phyloP scores from a whole-genome alignment of 2,888 invertebrate genomes.

The Cyclophora punctaria region DNA sequence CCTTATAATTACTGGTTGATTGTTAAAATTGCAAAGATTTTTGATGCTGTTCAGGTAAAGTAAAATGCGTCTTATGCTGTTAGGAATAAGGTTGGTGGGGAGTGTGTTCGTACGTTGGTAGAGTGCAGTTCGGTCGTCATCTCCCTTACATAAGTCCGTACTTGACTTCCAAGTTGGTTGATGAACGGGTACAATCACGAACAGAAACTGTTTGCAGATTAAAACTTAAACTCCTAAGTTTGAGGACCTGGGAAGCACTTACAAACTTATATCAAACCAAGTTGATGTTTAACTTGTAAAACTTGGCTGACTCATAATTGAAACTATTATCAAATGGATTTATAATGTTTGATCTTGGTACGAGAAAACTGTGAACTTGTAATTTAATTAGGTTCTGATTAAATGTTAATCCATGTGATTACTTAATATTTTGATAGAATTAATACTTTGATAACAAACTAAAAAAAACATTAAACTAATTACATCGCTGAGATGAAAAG shows the following conservation, averaged over 20 bases:
- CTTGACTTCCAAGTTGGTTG: constrained; percentile 61
- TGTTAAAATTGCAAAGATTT: constrained; percentile 4
- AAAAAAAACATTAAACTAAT: too few relatives aligned
- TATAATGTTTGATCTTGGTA: not conserved
- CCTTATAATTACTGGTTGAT: constrained; percentile 14
- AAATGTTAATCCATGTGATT: too few relatives aligned
- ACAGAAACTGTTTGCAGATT: constrained; percentile 18
- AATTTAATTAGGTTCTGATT: too few relatives aligned
- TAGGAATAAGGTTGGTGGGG: constrained; percentile 3
- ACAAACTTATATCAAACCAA: constrained; percentile 16
- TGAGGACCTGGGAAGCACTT: constrained; percentile 6
- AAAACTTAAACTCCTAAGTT: constrained; percentile 10
- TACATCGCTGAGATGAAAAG: too few relatives aligned
- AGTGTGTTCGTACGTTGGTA: not conserved
- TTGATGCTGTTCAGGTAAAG: too few relatives aligned
- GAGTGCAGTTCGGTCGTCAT: constrained; percentile 16
- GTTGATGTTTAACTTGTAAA: constrained; percentile 20
- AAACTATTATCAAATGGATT: constrained; percentile 6
- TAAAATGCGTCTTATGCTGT: not conserved
- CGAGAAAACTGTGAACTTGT: too few relatives aligned
- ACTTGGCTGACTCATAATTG: constrained; percentile 24
- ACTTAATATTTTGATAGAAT: too few relatives aligned
- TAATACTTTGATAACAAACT: too few relatives aligned
- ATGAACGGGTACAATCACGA: constrained; percentile 46
- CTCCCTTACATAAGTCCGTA: constrained; percentile 55